These are phyloP conservation scores for Leptinotarsa haldemani DNA, from an alignment of 2,888 invertebrate species.

Conservation along the genomic window DNA sequence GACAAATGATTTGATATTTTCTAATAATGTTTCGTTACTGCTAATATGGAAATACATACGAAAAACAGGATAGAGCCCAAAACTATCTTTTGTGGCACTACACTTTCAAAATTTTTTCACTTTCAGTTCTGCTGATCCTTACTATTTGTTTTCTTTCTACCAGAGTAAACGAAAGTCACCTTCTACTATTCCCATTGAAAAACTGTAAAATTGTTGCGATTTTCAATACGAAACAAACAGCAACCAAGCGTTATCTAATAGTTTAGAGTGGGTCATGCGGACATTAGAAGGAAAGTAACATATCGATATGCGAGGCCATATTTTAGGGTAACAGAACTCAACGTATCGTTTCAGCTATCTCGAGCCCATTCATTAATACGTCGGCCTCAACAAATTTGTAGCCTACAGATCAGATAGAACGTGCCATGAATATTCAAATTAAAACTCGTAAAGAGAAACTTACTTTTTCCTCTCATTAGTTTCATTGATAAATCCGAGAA, in stretches of 20 bases:
- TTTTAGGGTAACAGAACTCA: slow-evolving; percentile 33
- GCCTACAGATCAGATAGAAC: slow-evolving; percentile 26
- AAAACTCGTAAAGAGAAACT: slow-evolving; percentile 16
- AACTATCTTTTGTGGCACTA: no score
- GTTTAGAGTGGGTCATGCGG: slow-evolving; percentile 36
- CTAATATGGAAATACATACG: no score
- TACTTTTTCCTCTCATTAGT: neutral
- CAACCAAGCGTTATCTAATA: slow-evolving; percentile 28
- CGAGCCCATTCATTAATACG: slow-evolving; percentile 27
- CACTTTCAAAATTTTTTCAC: no score
- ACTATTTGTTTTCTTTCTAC: no score
- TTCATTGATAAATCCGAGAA: slow-evolving; percentile 12
- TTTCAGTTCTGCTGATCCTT: no score
- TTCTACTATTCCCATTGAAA: no score
- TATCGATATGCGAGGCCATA: slow-evolving; percentile 29
- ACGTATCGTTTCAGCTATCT: slow-evolving; percentile 24
- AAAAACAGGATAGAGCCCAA: no score
- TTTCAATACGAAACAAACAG: slow-evolving; percentile 18
- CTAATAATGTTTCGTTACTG: no score
- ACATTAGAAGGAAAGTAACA: slow-evolving; percentile 39
- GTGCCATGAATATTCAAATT: slow-evolving; percentile 20
- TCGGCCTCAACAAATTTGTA: slow-evolving; percentile 24
- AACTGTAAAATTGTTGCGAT: no score
- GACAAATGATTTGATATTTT: no score
- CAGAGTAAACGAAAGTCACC: no score